Conservation (phyloP, 2,797 vertebrate genomes). For the Danio tinwini region DNA sequence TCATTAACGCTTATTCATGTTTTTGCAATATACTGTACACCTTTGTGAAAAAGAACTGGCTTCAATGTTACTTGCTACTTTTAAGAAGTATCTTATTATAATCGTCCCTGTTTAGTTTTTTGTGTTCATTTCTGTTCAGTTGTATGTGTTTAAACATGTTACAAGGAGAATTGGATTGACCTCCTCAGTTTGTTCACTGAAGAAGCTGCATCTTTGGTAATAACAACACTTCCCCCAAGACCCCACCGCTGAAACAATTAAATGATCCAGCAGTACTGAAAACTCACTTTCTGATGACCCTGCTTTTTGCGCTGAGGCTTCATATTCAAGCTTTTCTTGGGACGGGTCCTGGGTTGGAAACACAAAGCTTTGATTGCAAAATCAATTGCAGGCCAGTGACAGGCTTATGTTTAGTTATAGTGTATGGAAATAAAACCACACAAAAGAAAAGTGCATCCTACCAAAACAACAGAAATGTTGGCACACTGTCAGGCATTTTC, state of each 20-base stretch:
- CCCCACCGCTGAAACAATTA: not conserved
- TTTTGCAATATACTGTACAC: too few relatives aligned
- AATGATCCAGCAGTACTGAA: not conserved
- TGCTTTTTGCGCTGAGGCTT: not conserved
- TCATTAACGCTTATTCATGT: too few relatives aligned
- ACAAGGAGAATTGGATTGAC: not conserved
- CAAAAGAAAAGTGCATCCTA: not conserved
- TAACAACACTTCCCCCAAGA: not conserved
- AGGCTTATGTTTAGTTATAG: not conserved
- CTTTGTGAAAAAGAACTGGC: too few relatives aligned
- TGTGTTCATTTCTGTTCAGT: too few relatives aligned
- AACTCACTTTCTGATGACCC: not conserved
- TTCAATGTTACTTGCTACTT: too few relatives aligned
- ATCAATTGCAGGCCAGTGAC: not conserved
- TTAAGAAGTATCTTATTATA: too few relatives aligned
- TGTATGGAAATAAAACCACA: not conserved
- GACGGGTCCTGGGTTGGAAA: not conserved
- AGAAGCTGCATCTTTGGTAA: not conserved
- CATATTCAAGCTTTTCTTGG: not conserved
- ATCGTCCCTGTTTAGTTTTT: too few relatives aligned
- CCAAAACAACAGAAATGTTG: not conserved
- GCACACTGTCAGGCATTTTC: not conserved
- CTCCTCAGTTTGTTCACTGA: not conserved
- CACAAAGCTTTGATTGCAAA: not conserved
- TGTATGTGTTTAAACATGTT: too few relatives aligned